phyloP scores from a whole-genome alignment of 30 jellyfish, hydroid and myxozoan species.

The Catostylus mosaicus region DNA sequence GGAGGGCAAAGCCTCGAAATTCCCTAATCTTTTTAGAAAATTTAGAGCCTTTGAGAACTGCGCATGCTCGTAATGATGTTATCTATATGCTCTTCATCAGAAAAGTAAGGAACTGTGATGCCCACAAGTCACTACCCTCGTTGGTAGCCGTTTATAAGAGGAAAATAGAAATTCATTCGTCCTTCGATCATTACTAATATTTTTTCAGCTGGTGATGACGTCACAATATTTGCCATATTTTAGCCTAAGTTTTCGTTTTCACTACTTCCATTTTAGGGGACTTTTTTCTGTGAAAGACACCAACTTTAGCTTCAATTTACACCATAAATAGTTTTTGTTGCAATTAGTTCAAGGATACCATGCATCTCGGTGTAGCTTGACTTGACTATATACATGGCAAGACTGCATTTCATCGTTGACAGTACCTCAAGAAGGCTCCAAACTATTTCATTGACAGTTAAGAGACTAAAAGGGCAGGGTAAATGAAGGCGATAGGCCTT shows the following conservation, averaged over 20 bases:
- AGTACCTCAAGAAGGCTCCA: too few relatives aligned
- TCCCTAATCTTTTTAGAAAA: too few relatives aligned
- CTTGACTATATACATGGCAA: background rate
- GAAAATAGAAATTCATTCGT: background rate
- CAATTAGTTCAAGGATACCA: background rate
- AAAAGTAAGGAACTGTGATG: too few relatives aligned
- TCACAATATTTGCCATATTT: conserved; percentile 29
- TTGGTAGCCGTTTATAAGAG: background rate
- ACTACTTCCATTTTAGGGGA: conserved; percentile 30
- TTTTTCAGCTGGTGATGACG: conserved; percentile 22
- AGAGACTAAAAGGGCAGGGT: too few relatives aligned
- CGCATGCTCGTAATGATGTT: too few relatives aligned
- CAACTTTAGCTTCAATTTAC: conserved; percentile 4
- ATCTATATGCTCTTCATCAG: too few relatives aligned
- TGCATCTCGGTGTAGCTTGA: background rate
- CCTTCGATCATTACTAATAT: conserved; percentile 18
- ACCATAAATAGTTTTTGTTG: conserved; percentile 5
- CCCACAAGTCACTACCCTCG: too few relatives aligned
- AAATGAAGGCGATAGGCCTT: too few relatives aligned
- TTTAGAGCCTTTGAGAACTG: too few relatives aligned
- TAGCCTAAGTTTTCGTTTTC: conserved; percentile 32
- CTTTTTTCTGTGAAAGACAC: conserved; percentile 34
- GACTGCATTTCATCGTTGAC: too few relatives aligned
- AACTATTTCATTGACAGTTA: too few relatives aligned
- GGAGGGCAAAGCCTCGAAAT: too few relatives aligned